A percentile compares a stretch with the other conserved stretches of the same genome.
Conservation (phyloP, 2,797 vertebrate species). For the Propithecus perrieri region DNA sequence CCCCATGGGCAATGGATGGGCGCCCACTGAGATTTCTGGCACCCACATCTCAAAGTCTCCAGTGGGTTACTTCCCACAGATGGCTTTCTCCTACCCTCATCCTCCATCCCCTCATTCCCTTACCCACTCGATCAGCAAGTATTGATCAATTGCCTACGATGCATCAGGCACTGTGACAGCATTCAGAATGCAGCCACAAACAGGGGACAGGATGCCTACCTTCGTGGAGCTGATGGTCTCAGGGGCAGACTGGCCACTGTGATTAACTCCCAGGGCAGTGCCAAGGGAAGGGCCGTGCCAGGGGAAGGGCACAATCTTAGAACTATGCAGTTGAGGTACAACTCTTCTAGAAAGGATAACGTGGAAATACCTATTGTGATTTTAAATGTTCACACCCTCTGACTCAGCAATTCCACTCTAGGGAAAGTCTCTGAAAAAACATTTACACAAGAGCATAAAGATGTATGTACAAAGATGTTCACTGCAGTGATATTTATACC, state of each 20-base stretch:
- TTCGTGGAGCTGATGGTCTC: background rate
- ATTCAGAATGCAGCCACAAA: background rate
- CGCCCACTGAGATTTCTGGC: background rate
- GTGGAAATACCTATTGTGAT: slow-evolving; percentile 45
- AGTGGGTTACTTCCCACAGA: background rate
- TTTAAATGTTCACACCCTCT: slow-evolving; percentile 50
- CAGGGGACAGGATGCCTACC: background rate
- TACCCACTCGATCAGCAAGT: background rate
- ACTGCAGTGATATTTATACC: background rate
- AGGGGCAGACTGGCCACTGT: background rate
- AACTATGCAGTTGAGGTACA: background rate
- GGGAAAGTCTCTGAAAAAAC: slow-evolving; percentile 27
- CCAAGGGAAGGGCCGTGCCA: background rate
- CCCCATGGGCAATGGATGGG: background rate
- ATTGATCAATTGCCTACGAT: background rate
- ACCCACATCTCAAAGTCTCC: background rate
- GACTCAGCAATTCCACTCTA: slow-evolving; percentile 42
- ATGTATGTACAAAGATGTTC: background rate
- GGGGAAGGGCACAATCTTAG: background rate
- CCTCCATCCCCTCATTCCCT: background rate
- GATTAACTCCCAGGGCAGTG: background rate
- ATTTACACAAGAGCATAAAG: background rate
- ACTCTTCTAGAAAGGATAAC: background rate
- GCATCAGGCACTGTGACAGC: background rate
- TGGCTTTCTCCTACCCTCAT: background rate